Base-by-base conservation (phyloP, 2,113 vertebrate genomes). In the Apodemus speciosus region DNA sequence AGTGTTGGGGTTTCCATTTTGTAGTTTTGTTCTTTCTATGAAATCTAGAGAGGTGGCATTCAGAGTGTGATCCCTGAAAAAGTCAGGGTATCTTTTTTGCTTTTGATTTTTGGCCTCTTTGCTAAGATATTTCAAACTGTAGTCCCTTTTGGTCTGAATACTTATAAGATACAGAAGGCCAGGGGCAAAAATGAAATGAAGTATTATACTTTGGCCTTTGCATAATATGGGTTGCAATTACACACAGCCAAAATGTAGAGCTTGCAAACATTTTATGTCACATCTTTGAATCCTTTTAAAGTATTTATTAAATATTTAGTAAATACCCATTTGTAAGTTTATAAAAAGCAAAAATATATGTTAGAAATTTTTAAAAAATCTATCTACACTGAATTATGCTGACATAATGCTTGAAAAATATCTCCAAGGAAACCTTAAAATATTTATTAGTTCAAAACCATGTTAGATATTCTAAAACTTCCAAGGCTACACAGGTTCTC, bases 371-470 rank as follows among this genome's bases (percentile, higher is more conserved):
- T 75, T 16, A 89, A 58, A 56, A 80, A 46, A 60, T 80, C 30
- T 88, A 86, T 94, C 30, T 93, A 62, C 87, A 32, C 15, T 93
- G 35, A 85, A 14, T 1, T 77, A 18, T 95, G n/a, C 58, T 88
- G 88, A 89, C 56, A 43, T 72, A 89, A 88, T 92, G 5, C 23
- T 90, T 89, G 3, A 92, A 94, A 94, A 93, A 91, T 89, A 92
- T 92, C 83, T 38, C 69, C 51, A 75, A 87, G 30, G 56, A 62
- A 84, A 40, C 8, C 62, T 89, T 91, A 87, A 96, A 96, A 91
- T 95, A 97, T 94, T 88, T 95, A 94, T 87, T 95, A 93, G 80
- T 76, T 94, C 86, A 92, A 92, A 93, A 91, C 58, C 30, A 89
- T 92, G 80, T 95, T 40, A 95, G 66, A 73, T 66, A 94, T 27